Base-by-base conservation (phyloP, 2,888 invertebrate genomes). In the Augochlorella aurata region DNA sequence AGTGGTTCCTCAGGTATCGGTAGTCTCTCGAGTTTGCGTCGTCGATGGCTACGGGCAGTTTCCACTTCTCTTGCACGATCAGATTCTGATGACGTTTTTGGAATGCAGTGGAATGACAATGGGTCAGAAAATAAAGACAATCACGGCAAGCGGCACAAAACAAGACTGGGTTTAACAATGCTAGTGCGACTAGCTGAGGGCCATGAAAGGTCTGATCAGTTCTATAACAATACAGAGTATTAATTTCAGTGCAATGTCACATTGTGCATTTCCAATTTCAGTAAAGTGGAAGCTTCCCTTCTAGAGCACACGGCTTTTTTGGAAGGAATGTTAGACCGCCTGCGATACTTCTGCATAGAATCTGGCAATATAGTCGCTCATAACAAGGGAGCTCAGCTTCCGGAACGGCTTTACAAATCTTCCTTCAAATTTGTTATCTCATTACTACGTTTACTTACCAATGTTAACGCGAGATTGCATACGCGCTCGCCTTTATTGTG, bases 251-350 rank as follows among this genome's bases (percentile, higher is more conserved):
- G 18, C 50, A 18, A 18, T 18, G 16, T 50, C n/a, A 18, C 16
- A 10, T 18, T 18, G 18, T 50, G 0, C 0, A n/a, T 24, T 29
- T 77, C 29, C 7, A 2, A 49, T 86, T 77, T 1, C 86, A 96
- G 96, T 91, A 95, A 96, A 89, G 95, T 97, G 94, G 96, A 97
- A 86, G 94, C 95, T 67, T 96, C 97, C 84, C 95, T 97, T 89
- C 95, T 97, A 94, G 97, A 98, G 86, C 97, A 98, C 90, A 96
- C 97, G 71, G 95, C 96, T 0, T 94, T 97, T 77, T 90, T 97
- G 18, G 97, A 97, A 91, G 95, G 96, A 16, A 95, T 97, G 93
- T 94, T 97, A 67, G 96, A 96, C 91, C 95, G 97, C 44, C 92
- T 98, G 74, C 95, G 97, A 38, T 90, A 90, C 67, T 90, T 90